Conservation (phyloP, 92 coral and sea anemone genomes). For the Nematostella vectensis region DNA sequence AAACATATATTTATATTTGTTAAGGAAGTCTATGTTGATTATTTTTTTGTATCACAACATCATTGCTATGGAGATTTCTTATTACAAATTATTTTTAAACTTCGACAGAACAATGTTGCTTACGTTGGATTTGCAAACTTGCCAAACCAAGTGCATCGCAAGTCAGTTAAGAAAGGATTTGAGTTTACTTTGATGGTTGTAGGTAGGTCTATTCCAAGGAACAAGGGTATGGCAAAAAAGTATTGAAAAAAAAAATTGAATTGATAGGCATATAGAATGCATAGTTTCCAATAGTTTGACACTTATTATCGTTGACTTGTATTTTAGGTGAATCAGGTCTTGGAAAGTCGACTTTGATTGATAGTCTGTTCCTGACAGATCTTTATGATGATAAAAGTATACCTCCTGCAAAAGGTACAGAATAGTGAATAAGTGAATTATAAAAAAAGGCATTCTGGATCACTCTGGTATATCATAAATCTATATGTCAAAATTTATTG, state of each 20-base stretch:
- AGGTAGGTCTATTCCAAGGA: no score
- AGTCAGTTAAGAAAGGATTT: slow-evolving; percentile 96
- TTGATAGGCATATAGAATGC: not conserved
- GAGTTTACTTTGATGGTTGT: slow-evolving; percentile 99
- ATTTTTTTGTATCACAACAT: no score
- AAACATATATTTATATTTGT: no score
- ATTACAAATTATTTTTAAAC: not conserved
- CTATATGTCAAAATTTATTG: no score
- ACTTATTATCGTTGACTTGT: no score
- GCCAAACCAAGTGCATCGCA: slow-evolving; percentile 96
- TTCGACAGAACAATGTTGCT: not conserved
- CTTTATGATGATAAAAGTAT: slow-evolving; percentile 67
- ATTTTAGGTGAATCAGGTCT: slow-evolving; percentile 76
- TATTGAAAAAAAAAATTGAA: no score
- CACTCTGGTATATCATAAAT: no score
- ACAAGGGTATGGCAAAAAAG: not conserved
- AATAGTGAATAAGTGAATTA: no score
- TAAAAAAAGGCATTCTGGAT: no score
- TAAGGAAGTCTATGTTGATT: no score
- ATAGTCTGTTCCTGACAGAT: slow-evolving; percentile 75
- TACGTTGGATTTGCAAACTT: slow-evolving; percentile 97
- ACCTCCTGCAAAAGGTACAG: slow-evolving; percentile 54
- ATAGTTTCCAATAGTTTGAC: not conserved
- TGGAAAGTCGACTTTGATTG: slow-evolving; percentile 82
- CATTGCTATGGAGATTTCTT: no score